phyloP scores from a whole-genome alignment of 1,140 invertebrate species.

The Hormaphis cornu region DNA sequence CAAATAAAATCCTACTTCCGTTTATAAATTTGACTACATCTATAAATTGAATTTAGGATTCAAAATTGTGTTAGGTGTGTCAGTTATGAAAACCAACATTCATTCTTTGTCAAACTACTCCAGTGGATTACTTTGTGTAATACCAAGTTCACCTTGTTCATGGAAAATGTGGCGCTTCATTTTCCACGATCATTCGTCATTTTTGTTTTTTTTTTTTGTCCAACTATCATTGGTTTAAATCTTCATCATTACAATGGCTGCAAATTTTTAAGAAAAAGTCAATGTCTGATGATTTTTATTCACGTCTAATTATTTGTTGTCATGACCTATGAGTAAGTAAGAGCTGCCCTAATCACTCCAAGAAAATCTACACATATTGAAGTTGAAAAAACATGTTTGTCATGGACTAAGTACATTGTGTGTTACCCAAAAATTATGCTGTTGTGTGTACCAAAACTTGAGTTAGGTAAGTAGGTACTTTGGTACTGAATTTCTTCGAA shows the following conservation, averaged over 20 bases:
- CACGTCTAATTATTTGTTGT: not conserved
- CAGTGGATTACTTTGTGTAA: not conserved
- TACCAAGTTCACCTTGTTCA: not conserved
- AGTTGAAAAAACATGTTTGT: not conserved
- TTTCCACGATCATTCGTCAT: not conserved
- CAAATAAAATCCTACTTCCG: conserved; percentile 23
- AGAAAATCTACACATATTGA: not conserved
- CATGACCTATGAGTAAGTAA: not conserved
- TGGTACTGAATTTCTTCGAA: conserved; percentile 7
- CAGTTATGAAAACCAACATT: not conserved
- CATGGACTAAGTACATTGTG: not conserved
- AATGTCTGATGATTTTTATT: not conserved
- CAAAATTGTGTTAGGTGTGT: conserved; percentile 6
- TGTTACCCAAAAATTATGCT: not conserved
- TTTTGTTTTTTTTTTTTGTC: not conserved
- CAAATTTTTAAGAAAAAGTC: not conserved
- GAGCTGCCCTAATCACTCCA: not conserved
- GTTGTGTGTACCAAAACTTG: not conserved
- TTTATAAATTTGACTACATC: conserved; percentile 17
- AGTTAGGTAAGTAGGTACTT: conserved; percentile 27
- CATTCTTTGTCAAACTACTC: not conserved
- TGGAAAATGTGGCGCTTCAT: not conserved
- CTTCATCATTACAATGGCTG: not conserved
- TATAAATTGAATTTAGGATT: conserved; percentile 1
- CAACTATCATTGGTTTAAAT: not conserved